These are phyloP conservation scores for Dermolepida albohirtum DNA, from an alignment of 2,888 invertebrate species.

Conservation along the genomic window DNA sequence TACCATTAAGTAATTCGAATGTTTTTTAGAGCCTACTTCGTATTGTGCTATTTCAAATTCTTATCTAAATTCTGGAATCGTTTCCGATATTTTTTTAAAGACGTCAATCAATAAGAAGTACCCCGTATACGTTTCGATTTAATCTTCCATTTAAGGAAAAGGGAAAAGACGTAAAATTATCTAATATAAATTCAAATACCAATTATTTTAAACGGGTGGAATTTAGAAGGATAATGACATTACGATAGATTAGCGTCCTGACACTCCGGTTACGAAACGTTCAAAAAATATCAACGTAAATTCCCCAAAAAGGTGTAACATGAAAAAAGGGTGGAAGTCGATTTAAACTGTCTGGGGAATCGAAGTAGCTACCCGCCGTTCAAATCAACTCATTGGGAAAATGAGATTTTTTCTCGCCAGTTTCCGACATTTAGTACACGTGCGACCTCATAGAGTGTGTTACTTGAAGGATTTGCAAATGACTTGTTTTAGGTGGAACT, in stretches of 20 bases:
- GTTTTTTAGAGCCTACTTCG: too few relatives aligned
- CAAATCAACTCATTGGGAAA: constrained; percentile 54
- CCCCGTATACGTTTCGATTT: too few relatives aligned
- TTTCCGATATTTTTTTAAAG: too few relatives aligned
- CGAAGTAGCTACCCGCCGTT: constrained; percentile 44
- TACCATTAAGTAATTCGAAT: too few relatives aligned
- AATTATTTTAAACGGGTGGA: constrained; percentile 12
- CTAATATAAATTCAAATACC: constrained; percentile 17
- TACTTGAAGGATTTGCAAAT: constrained; percentile 48
- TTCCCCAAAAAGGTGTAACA: constrained; percentile 27
- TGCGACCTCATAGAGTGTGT: constrained; percentile 51
- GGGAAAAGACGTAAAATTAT: neutral
- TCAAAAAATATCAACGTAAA: constrained; percentile 33
- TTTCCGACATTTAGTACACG: constrained; percentile 52
- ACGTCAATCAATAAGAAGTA: too few relatives aligned
- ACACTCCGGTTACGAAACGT: constrained; percentile 27
- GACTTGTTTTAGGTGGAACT: constrained; percentile 37
- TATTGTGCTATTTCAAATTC: too few relatives aligned
- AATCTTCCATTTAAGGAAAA: too few relatives aligned
- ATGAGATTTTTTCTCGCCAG: constrained; percentile 50
- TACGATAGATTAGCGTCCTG: constrained; percentile 30
- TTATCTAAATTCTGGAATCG: too few relatives aligned
- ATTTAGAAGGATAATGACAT: constrained; percentile 19
- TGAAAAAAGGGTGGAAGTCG: constrained; percentile 35
- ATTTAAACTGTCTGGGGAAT: constrained; percentile 38